Evolutionary conservation across 2,888 invertebrate genomes (phyloP), one percentile per base, ranked within the genome.

Genomic region (Torymus tubicola): DNA sequence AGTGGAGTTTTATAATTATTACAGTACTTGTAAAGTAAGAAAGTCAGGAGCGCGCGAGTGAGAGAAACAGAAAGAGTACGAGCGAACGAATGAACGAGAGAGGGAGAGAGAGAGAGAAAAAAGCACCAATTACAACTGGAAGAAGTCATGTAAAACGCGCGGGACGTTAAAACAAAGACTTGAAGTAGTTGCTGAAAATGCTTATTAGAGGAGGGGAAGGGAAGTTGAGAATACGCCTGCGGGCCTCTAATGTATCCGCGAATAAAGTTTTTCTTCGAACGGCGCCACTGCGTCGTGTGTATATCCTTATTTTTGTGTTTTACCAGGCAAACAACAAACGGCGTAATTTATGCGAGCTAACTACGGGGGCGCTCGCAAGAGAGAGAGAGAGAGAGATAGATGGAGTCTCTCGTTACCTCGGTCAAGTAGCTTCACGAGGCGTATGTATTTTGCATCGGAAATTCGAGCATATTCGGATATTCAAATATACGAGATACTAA

Each of bases 1-100:
- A 84, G 81, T 80, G 75, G 80, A 81, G 81, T 78, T 78, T 80
- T 82, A 79, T 74, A 83, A 83, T 84, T 82, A 85, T 83, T 84
- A 83, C 81, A 75, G 79, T 65, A 76, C 69, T 76, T 63, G 69
- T 70, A 69, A 63, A 70, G 77, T 70, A 70, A 70, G 64, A 77
- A 70, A 76, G 69, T 65, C 61, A 4, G 61, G 14, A 13, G 16
- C 21, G 16, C 21, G 18, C 18, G 5, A 13, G 65, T 55, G 21
- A 14, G 65, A 24, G 14, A 77, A 63, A 57, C 42, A 42, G 31
- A 31, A 31, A 13, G 42, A 61, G 61, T 65, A 16, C 16, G 3
- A 10, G 65, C 63, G n/a, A n/a, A n/a, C n/a, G n/a, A n/a, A n/a
- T n/a, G n/a, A n/a, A n/a, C n/a, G n/a, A n/a, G n/a, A n/a, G n/a